These are phyloP conservation scores for Corythornis madagascariensis DNA, from an alignment of 2,113 vertebrate species.

Conservation along the genomic window DNA sequence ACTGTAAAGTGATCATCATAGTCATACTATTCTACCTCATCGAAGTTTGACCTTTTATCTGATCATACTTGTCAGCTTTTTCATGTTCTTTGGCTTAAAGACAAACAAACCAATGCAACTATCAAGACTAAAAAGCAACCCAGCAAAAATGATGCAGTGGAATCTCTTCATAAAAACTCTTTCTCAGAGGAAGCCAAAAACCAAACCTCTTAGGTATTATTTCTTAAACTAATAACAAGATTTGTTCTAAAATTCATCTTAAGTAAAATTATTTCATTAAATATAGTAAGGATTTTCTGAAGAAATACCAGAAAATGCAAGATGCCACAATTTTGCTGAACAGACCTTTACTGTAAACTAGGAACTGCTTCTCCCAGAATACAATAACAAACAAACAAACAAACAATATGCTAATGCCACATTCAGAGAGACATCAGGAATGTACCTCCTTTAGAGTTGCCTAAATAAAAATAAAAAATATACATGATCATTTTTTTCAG, in stretches of 20 bases:
- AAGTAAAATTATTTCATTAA: neutral
- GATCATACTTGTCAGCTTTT: neutral
- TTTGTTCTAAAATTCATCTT: neutral
- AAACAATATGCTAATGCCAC: neutral
- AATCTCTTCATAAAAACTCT: neutral
- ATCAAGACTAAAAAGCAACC: neutral
- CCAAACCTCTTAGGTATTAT: neutral
- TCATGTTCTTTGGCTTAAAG: neutral
- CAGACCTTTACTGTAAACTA: neutral
- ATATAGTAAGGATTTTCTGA: neutral
- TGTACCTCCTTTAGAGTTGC: neutral
- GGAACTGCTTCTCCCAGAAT: neutral
- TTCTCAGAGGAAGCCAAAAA: neutral
- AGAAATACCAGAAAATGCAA: neutral
- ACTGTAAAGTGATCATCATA: neutral
- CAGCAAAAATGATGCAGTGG: neutral
- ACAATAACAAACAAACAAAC: neutral
- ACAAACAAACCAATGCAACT: fast-evolving
- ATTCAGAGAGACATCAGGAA: neutral
- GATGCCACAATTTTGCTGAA: neutral
- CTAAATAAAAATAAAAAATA: neutral
- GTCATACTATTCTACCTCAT: neutral
- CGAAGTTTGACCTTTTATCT: neutral
- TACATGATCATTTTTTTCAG: neutral
- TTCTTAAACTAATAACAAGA: neutral